phyloP scores from a whole-genome alignment of 35 echinoderm and acorn worm genomes.

The Chiridota heheva region DNA sequence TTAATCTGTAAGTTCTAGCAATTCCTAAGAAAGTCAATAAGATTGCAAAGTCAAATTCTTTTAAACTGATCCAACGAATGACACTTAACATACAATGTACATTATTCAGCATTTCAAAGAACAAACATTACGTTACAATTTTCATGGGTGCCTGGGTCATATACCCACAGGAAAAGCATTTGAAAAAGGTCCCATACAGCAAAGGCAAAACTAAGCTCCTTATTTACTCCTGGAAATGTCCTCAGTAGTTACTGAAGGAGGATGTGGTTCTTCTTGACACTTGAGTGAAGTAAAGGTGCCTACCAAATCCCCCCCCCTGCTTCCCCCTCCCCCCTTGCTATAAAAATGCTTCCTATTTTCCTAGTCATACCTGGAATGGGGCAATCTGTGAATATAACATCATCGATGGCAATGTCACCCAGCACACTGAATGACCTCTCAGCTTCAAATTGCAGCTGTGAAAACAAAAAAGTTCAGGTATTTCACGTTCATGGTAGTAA shows the following conservation, averaged over 20 bases:
- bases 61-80: neutral
- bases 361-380: slow-evolving; percentile 48
- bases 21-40: neutral
- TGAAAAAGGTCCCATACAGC: neutral
- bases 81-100: neutral
- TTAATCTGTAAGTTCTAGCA: too few relatives aligned
- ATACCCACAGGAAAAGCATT: too few relatives aligned
- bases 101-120: neutral
- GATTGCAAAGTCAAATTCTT: neutral
- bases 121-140: too few relatives aligned
- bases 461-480: neutral
- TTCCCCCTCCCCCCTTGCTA: neutral
- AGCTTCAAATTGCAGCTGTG: slow-evolving; percentile 48
- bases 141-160: too few relatives aligned
- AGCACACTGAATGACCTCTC: slow-evolving; percentile 24
- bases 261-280: too few relatives aligned
- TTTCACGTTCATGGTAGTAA: too few relatives aligned
- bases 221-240: neutral
- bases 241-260: too few relatives aligned
- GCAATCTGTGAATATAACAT: slow-evolving; percentile 2
- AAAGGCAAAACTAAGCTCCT: neutral
- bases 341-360: neutral
- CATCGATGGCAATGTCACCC: slow-evolving; percentile 62
- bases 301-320: too few relatives aligned
- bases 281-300: too few relatives aligned